Conservation (phyloP, 2,888 invertebrate species). For the Salpingus planirostris region DNA sequence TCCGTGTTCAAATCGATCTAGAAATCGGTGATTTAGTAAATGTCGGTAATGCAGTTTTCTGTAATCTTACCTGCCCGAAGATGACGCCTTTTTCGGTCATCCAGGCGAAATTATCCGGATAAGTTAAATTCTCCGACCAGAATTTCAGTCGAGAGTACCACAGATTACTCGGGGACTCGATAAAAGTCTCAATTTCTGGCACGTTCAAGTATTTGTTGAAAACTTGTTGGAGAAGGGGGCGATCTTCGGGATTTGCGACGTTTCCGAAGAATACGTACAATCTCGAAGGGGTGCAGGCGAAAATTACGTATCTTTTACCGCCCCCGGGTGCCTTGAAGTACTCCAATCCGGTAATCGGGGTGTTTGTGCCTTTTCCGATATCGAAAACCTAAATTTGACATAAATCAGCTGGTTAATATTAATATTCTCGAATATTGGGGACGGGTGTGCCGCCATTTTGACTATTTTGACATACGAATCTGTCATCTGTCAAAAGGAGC, state of each 20-base stretch:
- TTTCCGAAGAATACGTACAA: constrained; percentile 84
- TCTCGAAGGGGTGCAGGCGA: constrained; percentile 74
- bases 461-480: too few species aligned
- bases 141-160: constrained; percentile 74
- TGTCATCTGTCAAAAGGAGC: too few species aligned
- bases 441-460: too few species aligned
- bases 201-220: constrained; percentile 68
- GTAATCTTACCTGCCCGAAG: constrained; percentile 56
- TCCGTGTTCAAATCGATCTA: too few species aligned
- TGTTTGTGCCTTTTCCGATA: constrained; percentile 67
- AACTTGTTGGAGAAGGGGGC: constrained; percentile 68
- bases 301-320: constrained; percentile 63
- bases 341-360: constrained; percentile 81
- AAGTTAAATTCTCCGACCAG: constrained; percentile 57
- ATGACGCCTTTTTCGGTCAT: constrained; percentile 75
- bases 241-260: constrained; percentile 64
- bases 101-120: constrained; percentile 80
- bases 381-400: constrained; percentile 83
- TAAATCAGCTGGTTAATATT: too few species aligned
- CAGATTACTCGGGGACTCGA: constrained; percentile 56
- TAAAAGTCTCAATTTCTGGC: constrained; percentile 58
- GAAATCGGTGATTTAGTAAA: too few species aligned
- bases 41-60: constrained; percentile 44
- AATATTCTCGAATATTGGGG: too few species aligned
- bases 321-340: constrained; percentile 65